Evolutionary conservation across 2,888 invertebrate genomes (phyloP), one percentile per base, ranked within the genome.

Genomic region (Chromoteleia sp.): DNA sequence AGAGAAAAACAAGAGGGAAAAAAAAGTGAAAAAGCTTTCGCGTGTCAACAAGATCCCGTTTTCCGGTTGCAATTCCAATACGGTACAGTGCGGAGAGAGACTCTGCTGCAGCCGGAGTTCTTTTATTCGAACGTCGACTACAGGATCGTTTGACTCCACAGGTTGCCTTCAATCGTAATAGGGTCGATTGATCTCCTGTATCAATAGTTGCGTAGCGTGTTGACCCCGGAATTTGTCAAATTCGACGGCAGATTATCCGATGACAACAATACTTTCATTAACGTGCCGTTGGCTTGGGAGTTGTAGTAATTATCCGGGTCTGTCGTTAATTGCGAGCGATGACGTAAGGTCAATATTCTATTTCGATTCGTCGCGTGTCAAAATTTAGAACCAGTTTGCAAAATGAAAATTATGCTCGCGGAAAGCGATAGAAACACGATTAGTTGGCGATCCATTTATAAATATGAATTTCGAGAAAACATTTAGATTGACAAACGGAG

Each of bases 81-180:
- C 61, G 65, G 39, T 29, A 33, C 17, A 39, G 45, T 43, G 50
- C 12, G 39, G 36, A 65, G 61, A 41, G 43, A n/a, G 21, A 68
- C 36, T 58, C 33, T 4, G 17, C 36, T n/a, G n/a, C 43, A 45
- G 6, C 56, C n/a, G 30, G 43, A 33, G 56, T 81, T 81, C 76
- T 76, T 77, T 73, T 81, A 77, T 77, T 73, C 68, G 63, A 43
- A 71, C 61, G 56, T 76, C 59, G 63, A 67, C 71, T 59, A 50
- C 50, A 67, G 43, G 45, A 63, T 65, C 56, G 81, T 65, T 77
- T 71, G 61, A 77, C 67, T 81, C 81, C 76, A 81, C 81, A 81
- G 81, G 81, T 81, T 81, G 81, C 76, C 43, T 73, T 56, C 76
- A 59, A 56, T 73, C 81, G 76, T 77, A 77, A 77, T 61, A 81